Conservation (phyloP, 2,113 vertebrate species). For the Octodon degus region DNA sequence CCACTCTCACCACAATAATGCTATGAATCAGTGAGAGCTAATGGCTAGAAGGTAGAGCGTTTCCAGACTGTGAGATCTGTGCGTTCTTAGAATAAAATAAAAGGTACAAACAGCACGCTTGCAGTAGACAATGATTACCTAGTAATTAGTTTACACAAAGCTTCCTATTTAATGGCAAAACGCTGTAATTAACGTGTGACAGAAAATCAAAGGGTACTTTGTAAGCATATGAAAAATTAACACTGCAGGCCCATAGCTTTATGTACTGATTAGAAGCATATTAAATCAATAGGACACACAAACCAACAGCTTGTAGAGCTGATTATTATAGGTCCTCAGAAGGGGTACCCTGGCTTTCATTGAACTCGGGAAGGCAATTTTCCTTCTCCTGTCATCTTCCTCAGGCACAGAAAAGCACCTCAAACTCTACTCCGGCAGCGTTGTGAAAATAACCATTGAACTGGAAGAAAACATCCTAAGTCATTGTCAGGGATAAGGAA, state of each 20-base stretch:
- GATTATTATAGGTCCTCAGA: slow-evolving; percentile 80
- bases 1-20: slow-evolving; percentile 92
- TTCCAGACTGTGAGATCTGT: slow-evolving; percentile 93
- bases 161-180: slow-evolving; percentile 98
- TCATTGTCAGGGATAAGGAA: slow-evolving; percentile 67
- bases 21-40: slow-evolving; percentile 97
- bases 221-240: slow-evolving; percentile 98
- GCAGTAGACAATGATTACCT: slow-evolving; percentile 97
- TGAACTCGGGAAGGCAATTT: slow-evolving; percentile 76
- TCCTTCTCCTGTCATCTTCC: slow-evolving; percentile 77
- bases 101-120: slow-evolving; percentile 95
- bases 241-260: slow-evolving; percentile 93
- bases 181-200: slow-evolving; percentile 98
- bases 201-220: slow-evolving; percentile 99
- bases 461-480: slow-evolving; percentile 69
- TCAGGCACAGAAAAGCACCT: slow-evolving; percentile 73
- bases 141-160: slow-evolving; percentile 99
- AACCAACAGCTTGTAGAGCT: slow-evolving; percentile 90
- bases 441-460: slow-evolving; percentile 71
- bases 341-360: slow-evolving; percentile 71
- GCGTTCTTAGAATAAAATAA: slow-evolving; percentile 94
- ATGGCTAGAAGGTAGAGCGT: slow-evolving; percentile 95
- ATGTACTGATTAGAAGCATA: slow-evolving; percentile 94
- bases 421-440: slow-evolving; percentile 54
- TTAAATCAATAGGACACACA: slow-evolving; percentile 94